Percentiles rank a stretch among this genome's conserved stretches.
These are phyloP conservation scores for Threskiornis aethiopicus DNA, from an alignment of 2,797 vertebrate genomes.

Conservation along the genomic window DNA sequence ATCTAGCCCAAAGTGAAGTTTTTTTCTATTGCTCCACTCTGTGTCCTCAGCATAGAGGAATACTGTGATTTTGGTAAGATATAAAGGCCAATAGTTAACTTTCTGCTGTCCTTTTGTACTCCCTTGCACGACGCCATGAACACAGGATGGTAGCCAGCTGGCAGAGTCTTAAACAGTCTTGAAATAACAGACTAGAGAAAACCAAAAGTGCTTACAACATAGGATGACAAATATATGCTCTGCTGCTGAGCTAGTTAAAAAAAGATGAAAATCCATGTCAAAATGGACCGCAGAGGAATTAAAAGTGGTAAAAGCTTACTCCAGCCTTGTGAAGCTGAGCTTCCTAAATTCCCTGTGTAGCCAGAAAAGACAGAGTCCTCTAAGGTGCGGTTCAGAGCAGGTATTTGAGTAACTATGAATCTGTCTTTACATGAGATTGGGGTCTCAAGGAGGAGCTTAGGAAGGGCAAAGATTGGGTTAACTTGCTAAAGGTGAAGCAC, in stretches of 20 bases:
- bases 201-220: background rate
- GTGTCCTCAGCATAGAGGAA: background rate
- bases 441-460: background rate
- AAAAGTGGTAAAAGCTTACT: background rate
- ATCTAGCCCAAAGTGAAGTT: background rate
- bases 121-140: background rate
- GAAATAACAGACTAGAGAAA: constrained; percentile 1
- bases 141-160: background rate
- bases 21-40: background rate
- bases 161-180: background rate
- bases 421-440: background rate
- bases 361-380: background rate
- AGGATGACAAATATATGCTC: background rate
- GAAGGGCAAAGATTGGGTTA: background rate
- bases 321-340: background rate
- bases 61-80: background rate
- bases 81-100: background rate
- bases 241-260: background rate
- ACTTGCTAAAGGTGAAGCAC: background rate
- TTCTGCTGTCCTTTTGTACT: background rate
- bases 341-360: background rate
- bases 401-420: background rate
- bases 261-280: background rate
- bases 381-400: background rate
- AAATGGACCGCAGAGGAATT: background rate